Percentiles rank a stretch among this genome's conserved stretches.
Evolutionary conservation across 23 tunicate genomes (phyloP).

Genomic region (Corella eumyota): DNA sequence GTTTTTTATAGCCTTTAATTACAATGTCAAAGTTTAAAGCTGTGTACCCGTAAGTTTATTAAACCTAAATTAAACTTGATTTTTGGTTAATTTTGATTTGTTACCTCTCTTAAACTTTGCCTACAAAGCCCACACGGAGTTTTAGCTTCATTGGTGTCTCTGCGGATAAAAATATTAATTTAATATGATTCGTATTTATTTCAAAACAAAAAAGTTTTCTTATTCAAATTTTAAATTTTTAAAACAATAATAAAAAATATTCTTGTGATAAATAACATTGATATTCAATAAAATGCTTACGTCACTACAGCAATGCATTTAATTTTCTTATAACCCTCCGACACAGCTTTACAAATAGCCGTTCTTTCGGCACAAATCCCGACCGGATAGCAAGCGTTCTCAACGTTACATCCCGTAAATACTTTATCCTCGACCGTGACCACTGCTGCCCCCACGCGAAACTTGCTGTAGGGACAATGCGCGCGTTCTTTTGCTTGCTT

Average conservation of each 20-base stretch:
- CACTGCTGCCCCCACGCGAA: conserved; percentile 78
- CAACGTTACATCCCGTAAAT: conserved; percentile 86
- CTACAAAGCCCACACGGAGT: conserved; percentile 89
- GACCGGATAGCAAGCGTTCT: conserved; percentile 61
- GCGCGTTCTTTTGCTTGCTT: conserved; percentile 37
- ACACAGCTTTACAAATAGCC: conserved; percentile 69
- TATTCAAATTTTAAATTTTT: too few species aligned
- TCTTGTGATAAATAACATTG: too few species aligned
- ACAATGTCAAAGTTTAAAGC: too few species aligned
- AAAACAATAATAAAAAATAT: too few species aligned
- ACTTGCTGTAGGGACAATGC: conserved; percentile 80
- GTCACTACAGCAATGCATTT: conserved; percentile 51
- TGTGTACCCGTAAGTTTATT: too few species aligned
- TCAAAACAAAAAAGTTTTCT: too few species aligned
- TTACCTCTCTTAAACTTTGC: conserved; percentile 67
- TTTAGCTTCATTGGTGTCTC: conserved; percentile 39
- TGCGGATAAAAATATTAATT: not conserved
- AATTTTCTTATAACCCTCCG: conserved; percentile 44
- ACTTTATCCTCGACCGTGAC: conserved; percentile 27
- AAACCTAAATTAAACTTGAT: too few species aligned
- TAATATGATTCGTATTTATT: too few species aligned
- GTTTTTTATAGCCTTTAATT: too few species aligned
- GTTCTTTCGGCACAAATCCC: conserved; percentile 77
- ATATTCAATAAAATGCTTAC: too few species aligned
- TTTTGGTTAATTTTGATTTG: too few species aligned